Base-by-base conservation (phyloP, 2,888 invertebrate genomes). In the Sinopyrophorus schimmeli region DNA sequence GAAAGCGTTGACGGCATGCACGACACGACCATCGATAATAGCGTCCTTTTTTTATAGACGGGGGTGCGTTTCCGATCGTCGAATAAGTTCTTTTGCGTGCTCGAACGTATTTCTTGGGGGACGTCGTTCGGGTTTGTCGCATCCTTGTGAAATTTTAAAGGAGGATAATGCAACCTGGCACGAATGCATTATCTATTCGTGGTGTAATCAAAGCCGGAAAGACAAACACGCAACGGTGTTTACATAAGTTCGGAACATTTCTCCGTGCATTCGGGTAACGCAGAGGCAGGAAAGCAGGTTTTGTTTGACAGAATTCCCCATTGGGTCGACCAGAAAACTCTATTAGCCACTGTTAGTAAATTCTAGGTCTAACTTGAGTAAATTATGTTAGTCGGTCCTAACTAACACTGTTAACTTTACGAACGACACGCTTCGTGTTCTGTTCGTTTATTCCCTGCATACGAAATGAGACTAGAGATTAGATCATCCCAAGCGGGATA, bases 401-500 rank as follows among this genome's bases (percentile, higher is more conserved):
- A 47, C 40, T 47, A 47, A 47, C 47, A 37, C 40, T 38, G 47
- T 47, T 47, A 47, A 47, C 47, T 47, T 47, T 47, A 17, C 28
- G 40, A 47, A 47, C 41, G 41, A 47, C 47, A 47, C 47, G 47
- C 34, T 47, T 26, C 41, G 47, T 47, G 47, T 47, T 47, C 47
- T 30, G 41, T 41, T 41, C 47, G 47, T 47, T 47, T 47, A 41
- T 47, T 41, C 47, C 18, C 47, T 37, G 47, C 34, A 47, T 47
- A 47, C 47, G 16, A 35, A 40, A 47, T 47, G 47, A 47, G 47
- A 47, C 41, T 26, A 38, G 47, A 41, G 47, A 47, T 47, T 47
- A 47, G 47, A 47, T 47, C 47, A 47, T 47, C 47, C 47, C 47
- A 35, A 41, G 40, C 41, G 47, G 38, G 34, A 47, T 47, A 47